Evolutionary conservation across 1,140 invertebrate genomes (phyloP).

Genomic region (Phymorhynchus buccinoides): DNA sequence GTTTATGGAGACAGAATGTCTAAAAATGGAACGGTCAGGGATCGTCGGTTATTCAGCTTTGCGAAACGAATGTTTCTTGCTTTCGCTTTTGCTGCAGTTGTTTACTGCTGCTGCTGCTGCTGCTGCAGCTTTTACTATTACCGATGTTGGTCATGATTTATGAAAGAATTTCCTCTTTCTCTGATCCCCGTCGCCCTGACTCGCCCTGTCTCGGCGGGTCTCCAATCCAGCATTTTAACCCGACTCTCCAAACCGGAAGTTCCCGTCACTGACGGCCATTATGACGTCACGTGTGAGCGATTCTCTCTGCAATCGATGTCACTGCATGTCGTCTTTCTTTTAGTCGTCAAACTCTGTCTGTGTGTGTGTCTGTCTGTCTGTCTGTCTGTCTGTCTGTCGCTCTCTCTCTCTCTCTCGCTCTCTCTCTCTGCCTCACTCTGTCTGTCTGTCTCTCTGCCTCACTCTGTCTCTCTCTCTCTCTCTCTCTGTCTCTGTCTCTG

Average conservation of each 20-base stretch:
- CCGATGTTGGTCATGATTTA: conserved; percentile 32
- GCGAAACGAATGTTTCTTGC: neutral
- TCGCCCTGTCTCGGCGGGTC: conserved; percentile 17
- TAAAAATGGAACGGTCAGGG: neutral
- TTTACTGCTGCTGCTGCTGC: conserved; percentile 1
- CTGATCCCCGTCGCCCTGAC: conserved; percentile 24
- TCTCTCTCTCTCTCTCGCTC: no score
- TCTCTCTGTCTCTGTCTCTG: no score
- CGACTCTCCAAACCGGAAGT: conserved; percentile 33
- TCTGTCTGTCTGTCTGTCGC: no score
- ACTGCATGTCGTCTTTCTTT: neutral
- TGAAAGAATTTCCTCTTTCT: conserved; percentile 39
- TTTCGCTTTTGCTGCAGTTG: neutral
- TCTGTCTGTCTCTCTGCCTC: no score
- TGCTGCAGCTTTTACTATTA: no score
- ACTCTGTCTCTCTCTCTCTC: no score
- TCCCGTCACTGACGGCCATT: conserved; percentile 36
- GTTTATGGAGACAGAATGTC: neutral
- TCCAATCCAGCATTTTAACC: conserved; percentile 38
- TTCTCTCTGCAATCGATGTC: neutral
- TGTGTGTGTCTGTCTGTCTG: no score
- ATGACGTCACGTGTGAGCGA: conserved; percentile 35
- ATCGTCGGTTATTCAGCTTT: neutral
- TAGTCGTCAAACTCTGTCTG: no score
- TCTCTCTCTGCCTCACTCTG: no score